Evolutionary conservation across 1,140 invertebrate species (phyloP), one percentile per base, ranked within the genome.

Genomic region (Microplitis demolitor): DNA sequence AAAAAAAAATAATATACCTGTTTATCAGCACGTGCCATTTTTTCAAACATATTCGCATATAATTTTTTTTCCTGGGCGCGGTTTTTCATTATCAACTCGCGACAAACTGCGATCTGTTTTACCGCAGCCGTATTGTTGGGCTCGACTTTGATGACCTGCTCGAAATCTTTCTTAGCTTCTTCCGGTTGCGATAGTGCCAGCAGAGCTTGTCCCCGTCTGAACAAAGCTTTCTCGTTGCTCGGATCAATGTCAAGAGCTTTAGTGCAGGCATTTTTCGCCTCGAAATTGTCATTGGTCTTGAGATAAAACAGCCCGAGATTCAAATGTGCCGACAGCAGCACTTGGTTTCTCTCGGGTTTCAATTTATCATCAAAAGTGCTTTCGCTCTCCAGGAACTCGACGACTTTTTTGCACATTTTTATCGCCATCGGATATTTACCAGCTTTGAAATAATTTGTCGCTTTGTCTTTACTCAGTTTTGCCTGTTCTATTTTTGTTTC

Each of bases 41-140:
- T 95, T 75, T 94, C 92, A 83, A 99, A 99, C 95, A 99, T 98
- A 83, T 97, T 97, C 3, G 92, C 92, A 86, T 97, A 99, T 9
- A 96, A 89, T 79, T 94, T 92, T 88, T 96, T 97, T 82, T 99
- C 97, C 76, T 92, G 92, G 53, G 91, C 88, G 68, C 91, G 89
- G 74, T 94, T 91, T 73, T 94, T 90, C 84, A 93, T 94, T 3
- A 97, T 90, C 61, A 92, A 89, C 69, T 91, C 89, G 66, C 91
- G 91, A 84, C 95, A 96, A 16, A 92, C 78, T 0, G 88, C 80
- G 14, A 96, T 87, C 81, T 97, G 93, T 80, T 94, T 92, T 16
- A 90, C 88, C 0, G 96, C 97, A 9, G 96, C 96, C 88, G 91
- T 91, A 83, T 96, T 97, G 24, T 90, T 90, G 3, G 94, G 91